Base-by-base conservation (phyloP, 2,797 vertebrate species). In the Aratinga solstitialis region DNA sequence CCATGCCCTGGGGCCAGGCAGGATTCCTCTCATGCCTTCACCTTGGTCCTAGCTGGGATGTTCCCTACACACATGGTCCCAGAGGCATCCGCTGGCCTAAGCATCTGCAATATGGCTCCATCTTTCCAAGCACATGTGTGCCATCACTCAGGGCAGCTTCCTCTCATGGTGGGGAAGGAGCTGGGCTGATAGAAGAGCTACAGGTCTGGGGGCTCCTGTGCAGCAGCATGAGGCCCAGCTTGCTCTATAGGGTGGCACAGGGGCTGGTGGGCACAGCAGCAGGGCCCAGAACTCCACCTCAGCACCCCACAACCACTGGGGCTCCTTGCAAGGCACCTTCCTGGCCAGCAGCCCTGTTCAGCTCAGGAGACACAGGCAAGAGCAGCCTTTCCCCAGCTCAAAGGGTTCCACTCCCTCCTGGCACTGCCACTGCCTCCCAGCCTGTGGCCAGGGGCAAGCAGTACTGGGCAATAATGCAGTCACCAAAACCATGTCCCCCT, bases 71-170 rank as follows among this genome's bases (percentile, higher is more conserved):
- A 5, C 0, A 1, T 45, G 67, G 6, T 38, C 65, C 16, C 23
- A 42, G 45, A 53, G 51, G 19, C 30, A 16, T 24, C 20, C 1
- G 0, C 29, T 51, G 26, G 18, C n/a, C 62, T 63, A 38, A 69
- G 45, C 21, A 21, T 14, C 59, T 40, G 21, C 45, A 53, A 32
- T 47, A 29, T 20, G 40, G 58, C 20, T 27, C 34, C 51, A 8
- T 76, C 40, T 38, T 76, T 45, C 59, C 40, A 1, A 0, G 36
- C 2, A 1, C 20, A 42, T 1, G 2, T n/a, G 58, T 47, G 65
- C 40, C 23, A 30, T 20, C 2, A 0, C 9, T 23, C 0, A 1
- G 19, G n/a, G 16, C n/a, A 42, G 18, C 47, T 82, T 77, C 42
- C 47, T 72, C 24, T 30, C 1, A 0, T 22, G 6, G 36, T 3